phyloP scores from a whole-genome alignment of 2,113 vertebrate species.

The Tupaia tana region DNA sequence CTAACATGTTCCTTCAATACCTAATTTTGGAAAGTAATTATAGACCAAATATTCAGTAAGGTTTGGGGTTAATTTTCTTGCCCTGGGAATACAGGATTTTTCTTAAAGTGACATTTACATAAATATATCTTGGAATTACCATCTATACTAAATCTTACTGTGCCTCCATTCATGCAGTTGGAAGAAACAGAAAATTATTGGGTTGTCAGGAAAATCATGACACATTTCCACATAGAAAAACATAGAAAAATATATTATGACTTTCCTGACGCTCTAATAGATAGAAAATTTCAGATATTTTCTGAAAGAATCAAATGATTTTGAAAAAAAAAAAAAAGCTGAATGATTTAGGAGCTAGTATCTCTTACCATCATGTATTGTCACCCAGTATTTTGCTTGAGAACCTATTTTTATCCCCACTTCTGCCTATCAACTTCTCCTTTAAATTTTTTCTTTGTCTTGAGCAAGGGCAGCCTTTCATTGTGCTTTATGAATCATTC shows the following conservation, averaged over 20 bases:
- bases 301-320: background rate
- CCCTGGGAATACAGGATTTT: background rate
- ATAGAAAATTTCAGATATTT: slow-evolving; percentile 19
- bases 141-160: background rate
- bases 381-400: slow-evolving; percentile 30
- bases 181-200: background rate
- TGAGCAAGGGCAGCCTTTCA: slow-evolving; percentile 64
- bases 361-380: background rate
- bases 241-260: too few species aligned
- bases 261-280: background rate
- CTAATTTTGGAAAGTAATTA: slow-evolving; percentile 46
- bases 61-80: slow-evolving; percentile 32
- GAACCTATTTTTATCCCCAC: slow-evolving; percentile 30
- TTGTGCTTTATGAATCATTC: slow-evolving; percentile 67
- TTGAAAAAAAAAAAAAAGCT: background rate
- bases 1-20: background rate
- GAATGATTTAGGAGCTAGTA: background rate
- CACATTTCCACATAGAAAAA: too few species aligned
- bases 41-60: slow-evolving; percentile 30
- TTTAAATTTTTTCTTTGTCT: slow-evolving; percentile 54
- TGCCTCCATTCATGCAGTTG: background rate
- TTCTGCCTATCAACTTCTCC: slow-evolving; percentile 10
- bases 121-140: slow-evolving; percentile 12
- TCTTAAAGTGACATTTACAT: slow-evolving; percentile 16
- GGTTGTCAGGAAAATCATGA: too few species aligned